Conservation (phyloP, 2,113 vertebrate species). For the Oenanthe oenanthe region DNA sequence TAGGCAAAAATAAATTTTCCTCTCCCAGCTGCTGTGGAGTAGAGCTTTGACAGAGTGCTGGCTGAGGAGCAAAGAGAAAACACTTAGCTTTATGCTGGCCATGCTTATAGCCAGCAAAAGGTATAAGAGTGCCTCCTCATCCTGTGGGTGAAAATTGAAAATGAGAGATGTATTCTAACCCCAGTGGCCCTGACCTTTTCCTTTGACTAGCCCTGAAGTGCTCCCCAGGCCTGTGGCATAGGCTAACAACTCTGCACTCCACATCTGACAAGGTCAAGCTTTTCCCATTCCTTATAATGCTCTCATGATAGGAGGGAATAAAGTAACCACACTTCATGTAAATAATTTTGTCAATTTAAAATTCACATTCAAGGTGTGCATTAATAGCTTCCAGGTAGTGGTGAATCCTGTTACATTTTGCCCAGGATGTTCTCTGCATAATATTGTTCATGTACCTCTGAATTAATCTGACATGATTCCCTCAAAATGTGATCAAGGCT, state of each 20-base stretch:
- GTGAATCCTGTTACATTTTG: not conserved
- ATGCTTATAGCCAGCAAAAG: not conserved
- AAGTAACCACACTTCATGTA: not conserved
- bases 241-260: not conserved
- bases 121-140: not conserved
- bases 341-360: not conserved
- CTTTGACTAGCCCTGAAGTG: not conserved
- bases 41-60: not conserved
- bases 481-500: not conserved
- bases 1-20: slow-evolving; percentile 44
- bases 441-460: not conserved
- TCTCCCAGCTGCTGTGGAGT: not conserved
- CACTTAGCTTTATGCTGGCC: not conserved
- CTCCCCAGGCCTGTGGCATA: not conserved
- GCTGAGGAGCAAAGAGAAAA: not conserved
- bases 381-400: not conserved
- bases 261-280: not conserved
- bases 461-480: not conserved
- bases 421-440: not conserved
- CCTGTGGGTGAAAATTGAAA: not conserved
- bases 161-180: not conserved
- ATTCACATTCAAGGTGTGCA: not conserved
- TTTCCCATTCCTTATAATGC: not conserved
- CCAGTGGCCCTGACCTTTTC: not conserved
- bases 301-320: not conserved